Percentiles rank a stretch among this genome's conserved stretches.
Conservation (phyloP, 2,113 vertebrate genomes). For the Psophia crepitans region DNA sequence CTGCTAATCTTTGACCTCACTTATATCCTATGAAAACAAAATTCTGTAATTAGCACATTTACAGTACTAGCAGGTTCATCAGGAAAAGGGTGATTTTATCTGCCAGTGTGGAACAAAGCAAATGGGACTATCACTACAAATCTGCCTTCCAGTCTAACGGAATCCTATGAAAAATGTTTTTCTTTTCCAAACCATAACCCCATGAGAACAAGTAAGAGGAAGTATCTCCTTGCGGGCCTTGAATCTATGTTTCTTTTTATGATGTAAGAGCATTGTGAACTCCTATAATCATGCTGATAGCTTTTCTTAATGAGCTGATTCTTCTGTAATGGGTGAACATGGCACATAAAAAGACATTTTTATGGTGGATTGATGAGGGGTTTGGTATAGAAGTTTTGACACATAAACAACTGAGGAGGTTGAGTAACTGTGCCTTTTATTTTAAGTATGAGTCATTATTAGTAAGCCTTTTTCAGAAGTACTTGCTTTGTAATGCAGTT, state of each 20-base stretch:
- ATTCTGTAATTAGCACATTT: background rate
- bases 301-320: background rate
- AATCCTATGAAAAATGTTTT: background rate
- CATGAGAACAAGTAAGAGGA: background rate
- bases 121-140: background rate
- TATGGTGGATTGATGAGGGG: background rate
- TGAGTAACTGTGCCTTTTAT: background rate
- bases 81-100: background rate
- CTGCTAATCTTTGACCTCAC: background rate
- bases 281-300: background rate
- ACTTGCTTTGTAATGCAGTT: background rate
- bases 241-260: background rate
- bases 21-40: background rate
- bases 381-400: background rate
- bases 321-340: background rate
- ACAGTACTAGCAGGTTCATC: background rate
- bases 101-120: background rate
- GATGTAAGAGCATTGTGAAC: background rate
- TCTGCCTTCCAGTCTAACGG: background rate
- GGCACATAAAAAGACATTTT: background rate
- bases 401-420: background rate
- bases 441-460: background rate
- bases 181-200: background rate
- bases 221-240: background rate
- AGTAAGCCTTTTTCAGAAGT: background rate